These are phyloP conservation scores for Linhomoeus sp. DNA, from an alignment of 2,888 invertebrate species.

Conservation along the genomic window DNA sequence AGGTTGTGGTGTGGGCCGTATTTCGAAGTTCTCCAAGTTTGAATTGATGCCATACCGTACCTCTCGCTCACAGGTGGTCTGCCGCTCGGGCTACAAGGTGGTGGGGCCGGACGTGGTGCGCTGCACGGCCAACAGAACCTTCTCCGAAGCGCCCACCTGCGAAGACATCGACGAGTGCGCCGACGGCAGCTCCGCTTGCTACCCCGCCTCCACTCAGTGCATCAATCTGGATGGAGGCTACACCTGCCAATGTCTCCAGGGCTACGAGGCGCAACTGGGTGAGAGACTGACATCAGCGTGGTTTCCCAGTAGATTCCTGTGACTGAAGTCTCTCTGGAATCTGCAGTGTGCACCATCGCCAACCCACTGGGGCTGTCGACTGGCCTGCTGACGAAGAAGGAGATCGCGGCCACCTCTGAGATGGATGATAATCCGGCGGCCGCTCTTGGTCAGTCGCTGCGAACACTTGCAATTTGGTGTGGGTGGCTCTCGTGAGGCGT, in stretches of 20 bases:
- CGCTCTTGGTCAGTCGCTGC: no score
- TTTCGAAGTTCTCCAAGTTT: not conserved
- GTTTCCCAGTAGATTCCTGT: not conserved
- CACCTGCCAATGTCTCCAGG: slow-evolving; percentile 19
- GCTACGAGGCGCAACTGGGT: slow-evolving; percentile 23
- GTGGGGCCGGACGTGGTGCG: slow-evolving; percentile 16
- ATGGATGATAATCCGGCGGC: not conserved
- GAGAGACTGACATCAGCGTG: not conserved
- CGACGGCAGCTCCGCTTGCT: slow-evolving; percentile 16
- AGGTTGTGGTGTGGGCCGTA: no score
- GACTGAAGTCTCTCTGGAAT: no score
- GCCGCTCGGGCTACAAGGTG: slow-evolving; percentile 16
- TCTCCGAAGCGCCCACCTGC: slow-evolving; percentile 15
- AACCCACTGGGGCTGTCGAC: slow-evolving; percentile 7
- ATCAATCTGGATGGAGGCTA: slow-evolving; percentile 24
- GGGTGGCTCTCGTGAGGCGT: no score
- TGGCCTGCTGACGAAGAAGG: not conserved
- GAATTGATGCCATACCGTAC: not conserved
- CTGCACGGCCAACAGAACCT: slow-evolving; percentile 24
- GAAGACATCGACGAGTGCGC: slow-evolving; percentile 24
- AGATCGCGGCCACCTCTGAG: slow-evolving; percentile 1
- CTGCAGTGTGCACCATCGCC: slow-evolving; percentile 7
- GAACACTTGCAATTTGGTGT: no score
- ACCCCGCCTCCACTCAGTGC: slow-evolving; percentile 15
- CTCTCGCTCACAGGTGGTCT: no score